Base-by-base conservation (phyloP, 2,113 vertebrate genomes). In the Nothocercus julius region DNA sequence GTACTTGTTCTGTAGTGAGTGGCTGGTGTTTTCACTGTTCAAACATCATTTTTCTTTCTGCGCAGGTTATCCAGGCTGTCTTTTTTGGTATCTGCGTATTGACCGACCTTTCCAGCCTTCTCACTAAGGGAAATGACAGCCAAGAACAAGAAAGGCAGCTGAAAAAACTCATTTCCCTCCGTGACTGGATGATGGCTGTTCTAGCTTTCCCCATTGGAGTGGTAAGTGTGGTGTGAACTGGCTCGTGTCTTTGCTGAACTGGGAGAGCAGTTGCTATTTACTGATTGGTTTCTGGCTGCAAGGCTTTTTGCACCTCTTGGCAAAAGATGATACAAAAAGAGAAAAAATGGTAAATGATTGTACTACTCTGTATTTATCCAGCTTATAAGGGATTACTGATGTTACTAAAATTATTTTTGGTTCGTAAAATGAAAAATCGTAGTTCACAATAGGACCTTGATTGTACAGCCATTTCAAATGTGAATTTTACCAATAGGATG, bases 121-220 rank as follows among this genome's bases (percentile, higher is more conserved):
- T 99, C 95, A 99, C 98, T 7, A 99, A 98, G 97, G 99, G 98
- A 61, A 98, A 98, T 45, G 98, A 98, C 92, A 99, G 97, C 96
- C 97, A 98, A 93, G 99, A 99, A 87, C 99, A 99, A 97, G 99
- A 99, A 96, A 97, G 99, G 45, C 99, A 99, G 97, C 97, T 99
- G 58, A 98, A 95, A 97, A 99, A 99, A 93, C 98, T 99, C 49
- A 98, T 99, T 91, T 97, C 98, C 36, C 98, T 99, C 61, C 97
- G 99, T 68, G 99, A 99, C 98, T 99, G 99, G 99, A 97, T 99
- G 97, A 98, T 99, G 98, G 98, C 99, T 5, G 99, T 99, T 42
- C 87, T 99, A 89, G 99, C 99, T 86, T 99, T 99, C 93, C 99
- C 99, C 40, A 98, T 99, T 16, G 99, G 99, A 94, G 98, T 99